phyloP scores from a whole-genome alignment of 1,140 invertebrate species.

The Drosophila punjabiensis region DNA sequence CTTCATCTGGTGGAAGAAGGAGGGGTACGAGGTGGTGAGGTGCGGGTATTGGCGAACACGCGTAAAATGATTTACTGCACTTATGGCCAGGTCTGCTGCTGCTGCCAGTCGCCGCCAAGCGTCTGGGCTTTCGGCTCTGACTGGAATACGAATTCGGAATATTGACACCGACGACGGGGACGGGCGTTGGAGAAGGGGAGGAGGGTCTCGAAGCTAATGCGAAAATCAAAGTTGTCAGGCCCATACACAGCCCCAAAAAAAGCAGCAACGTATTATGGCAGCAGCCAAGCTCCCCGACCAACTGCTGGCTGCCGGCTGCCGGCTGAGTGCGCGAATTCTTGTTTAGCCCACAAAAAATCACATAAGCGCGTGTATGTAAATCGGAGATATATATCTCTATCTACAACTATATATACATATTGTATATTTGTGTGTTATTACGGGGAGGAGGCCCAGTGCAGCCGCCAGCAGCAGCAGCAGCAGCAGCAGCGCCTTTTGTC shows the following conservation, averaged over 20 bases:
- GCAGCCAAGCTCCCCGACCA: slow-evolving; percentile 27
- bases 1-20: slow-evolving; percentile 40
- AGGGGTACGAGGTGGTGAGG: slow-evolving; percentile 24
- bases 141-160: slow-evolving; percentile 72
- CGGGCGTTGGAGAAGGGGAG: neutral
- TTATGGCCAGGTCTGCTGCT: slow-evolving; percentile 67
- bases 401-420: slow-evolving; percentile 4
- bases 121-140: slow-evolving; percentile 49
- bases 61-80: slow-evolving; percentile 82
- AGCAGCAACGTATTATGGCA: slow-evolving; percentile 49
- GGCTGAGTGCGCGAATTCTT: slow-evolving; percentile 65
- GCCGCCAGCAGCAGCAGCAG: slow-evolving; percentile 24
- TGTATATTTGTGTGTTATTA: slow-evolving; percentile 3
- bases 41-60: slow-evolving; percentile 57
- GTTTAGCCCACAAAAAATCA: slow-evolving; percentile 67
- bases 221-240: slow-evolving; percentile 73
- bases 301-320: slow-evolving; percentile 56
- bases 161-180: slow-evolving; percentile 14
- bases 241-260: slow-evolving; percentile 49
- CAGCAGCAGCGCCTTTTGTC: slow-evolving; percentile 68
- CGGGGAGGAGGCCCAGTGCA: slow-evolving; percentile 36
- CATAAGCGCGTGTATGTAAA: slow-evolving; percentile 26
- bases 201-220: slow-evolving; percentile 50
- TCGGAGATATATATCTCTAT: slow-evolving; percentile 20
- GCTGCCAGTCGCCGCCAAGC: slow-evolving; percentile 67